Conservation (phyloP, 2,888 invertebrate species). For the Neoaliturus tenellus region DNA sequence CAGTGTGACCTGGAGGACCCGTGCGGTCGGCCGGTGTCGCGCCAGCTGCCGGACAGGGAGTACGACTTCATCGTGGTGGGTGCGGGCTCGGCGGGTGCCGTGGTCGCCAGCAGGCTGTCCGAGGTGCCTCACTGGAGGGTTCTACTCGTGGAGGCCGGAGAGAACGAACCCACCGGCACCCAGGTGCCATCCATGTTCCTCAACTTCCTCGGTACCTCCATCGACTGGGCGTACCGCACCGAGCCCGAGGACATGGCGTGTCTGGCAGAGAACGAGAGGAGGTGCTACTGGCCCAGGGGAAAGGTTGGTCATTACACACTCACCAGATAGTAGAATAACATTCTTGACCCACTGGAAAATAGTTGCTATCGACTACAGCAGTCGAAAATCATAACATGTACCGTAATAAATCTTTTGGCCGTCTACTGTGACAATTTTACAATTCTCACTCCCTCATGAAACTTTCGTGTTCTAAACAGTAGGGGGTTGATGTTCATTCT, state of each 20-base stretch:
- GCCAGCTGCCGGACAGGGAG: constrained; percentile 72
- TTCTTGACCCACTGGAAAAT: too few relatives aligned
- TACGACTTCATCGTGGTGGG: constrained; percentile 88
- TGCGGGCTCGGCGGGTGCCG: constrained; percentile 83
- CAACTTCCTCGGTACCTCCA: constrained; percentile 89
- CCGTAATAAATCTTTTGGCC: too few relatives aligned
- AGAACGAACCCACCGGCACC: constrained; percentile 91
- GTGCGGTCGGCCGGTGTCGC: constrained; percentile 80
- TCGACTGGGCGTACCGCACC: constrained; percentile 92
- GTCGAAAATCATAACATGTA: too few relatives aligned
- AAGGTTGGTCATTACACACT: too few relatives aligned
- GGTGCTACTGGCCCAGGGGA: constrained; percentile 91
- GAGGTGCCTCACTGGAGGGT: constrained; percentile 85
- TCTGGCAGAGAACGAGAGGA: constrained; percentile 80
- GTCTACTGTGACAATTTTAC: too few relatives aligned
- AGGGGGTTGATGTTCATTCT: too few relatives aligned
- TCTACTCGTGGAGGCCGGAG: constrained; percentile 85
- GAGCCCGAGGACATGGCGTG: constrained; percentile 89
- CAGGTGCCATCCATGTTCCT: constrained; percentile 94
- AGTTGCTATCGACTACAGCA: too few relatives aligned
- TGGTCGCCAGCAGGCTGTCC: constrained; percentile 82
- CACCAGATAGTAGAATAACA: too few relatives aligned
- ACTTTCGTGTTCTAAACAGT: too few relatives aligned
- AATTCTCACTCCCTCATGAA: too few relatives aligned
- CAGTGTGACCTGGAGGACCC: constrained; percentile 94